Conservation (phyloP, 2,113 vertebrate genomes). For the Lepus timidus region DNA sequence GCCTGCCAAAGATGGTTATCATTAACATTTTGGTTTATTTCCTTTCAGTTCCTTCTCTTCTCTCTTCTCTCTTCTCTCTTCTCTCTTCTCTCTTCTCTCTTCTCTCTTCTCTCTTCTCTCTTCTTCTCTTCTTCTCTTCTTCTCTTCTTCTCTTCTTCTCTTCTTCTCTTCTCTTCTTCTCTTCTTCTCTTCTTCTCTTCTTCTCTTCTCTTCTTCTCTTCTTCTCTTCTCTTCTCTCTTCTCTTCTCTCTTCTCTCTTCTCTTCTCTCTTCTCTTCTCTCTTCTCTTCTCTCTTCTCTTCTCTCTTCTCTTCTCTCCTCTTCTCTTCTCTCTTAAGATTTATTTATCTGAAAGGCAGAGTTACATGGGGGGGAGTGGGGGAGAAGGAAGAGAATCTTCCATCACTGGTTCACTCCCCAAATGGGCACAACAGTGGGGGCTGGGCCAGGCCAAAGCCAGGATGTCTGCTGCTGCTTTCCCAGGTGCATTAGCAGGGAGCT, state of each 20-base stretch:
- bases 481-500: too few species aligned
- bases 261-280: not conserved
- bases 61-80: rapidly evolving
- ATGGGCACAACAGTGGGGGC: too few species aligned
- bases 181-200: not conserved
- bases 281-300: not conserved
- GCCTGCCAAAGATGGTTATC: not conserved
- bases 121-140: not conserved
- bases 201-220: not conserved
- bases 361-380: too few species aligned
- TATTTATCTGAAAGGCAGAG: too few species aligned
- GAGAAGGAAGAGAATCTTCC: too few species aligned
- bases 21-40: not conserved
- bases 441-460: too few species aligned
- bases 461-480: too few species aligned
- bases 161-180: rapidly evolving
- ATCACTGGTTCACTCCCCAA: too few species aligned
- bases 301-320: rapidly evolving
- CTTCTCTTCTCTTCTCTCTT: too few species aligned
- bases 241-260: rapidly evolving
- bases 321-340: not conserved
- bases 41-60: not conserved
- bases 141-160: not conserved
- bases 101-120: rapidly evolving
- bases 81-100: not conserved